Percentiles rank a stretch among this genome's conserved stretches.
Evolutionary conservation across 2,888 invertebrate genomes (phyloP).

Genomic region (Dryobotodes eremita): DNA sequence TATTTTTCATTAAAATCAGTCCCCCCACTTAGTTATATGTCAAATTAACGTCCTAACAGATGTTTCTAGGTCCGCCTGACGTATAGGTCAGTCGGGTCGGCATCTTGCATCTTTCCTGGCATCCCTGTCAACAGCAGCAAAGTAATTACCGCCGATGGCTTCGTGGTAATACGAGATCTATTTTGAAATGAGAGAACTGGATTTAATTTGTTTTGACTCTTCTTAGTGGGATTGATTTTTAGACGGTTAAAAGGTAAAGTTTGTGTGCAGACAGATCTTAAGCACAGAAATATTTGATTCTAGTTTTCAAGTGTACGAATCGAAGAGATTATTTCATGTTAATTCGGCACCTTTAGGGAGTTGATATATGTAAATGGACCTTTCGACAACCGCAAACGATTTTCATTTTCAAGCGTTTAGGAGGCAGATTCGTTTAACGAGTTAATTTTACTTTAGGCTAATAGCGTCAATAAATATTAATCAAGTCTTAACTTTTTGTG

Average conservation of each 20-base stretch:
- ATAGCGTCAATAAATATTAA: slow-evolving; percentile 30
- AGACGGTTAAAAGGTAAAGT: slow-evolving; percentile 25
- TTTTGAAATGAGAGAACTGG: slow-evolving; percentile 58
- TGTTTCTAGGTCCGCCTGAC: slow-evolving; percentile 45
- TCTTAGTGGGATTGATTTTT: slow-evolving; percentile 52
- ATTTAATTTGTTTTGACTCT: slow-evolving; percentile 65
- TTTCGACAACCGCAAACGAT: background rate
- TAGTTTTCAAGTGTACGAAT: background rate
- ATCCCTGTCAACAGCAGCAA: slow-evolving; percentile 62
- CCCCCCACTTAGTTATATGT: background rate
- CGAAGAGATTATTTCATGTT: background rate
- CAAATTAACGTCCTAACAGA: slow-evolving; percentile 54
- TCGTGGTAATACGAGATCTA: slow-evolving; percentile 63
- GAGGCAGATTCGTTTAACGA: background rate
- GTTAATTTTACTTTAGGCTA: background rate
- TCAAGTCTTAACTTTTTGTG: slow-evolving; percentile 6
- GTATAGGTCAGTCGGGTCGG: slow-evolving; percentile 56
- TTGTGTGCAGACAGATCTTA: background rate
- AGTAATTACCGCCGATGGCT: slow-evolving; percentile 65
- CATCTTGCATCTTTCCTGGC: slow-evolving; percentile 60
- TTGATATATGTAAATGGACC: background rate
- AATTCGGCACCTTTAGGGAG: background rate
- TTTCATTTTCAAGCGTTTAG: background rate
- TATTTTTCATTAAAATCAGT: background rate
- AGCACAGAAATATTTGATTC: background rate